These are phyloP conservation scores for Hormiphora californensis DNA, from an alignment of 37 sponge, comb jelly and placozoan genomes.

Conservation along the genomic window DNA sequence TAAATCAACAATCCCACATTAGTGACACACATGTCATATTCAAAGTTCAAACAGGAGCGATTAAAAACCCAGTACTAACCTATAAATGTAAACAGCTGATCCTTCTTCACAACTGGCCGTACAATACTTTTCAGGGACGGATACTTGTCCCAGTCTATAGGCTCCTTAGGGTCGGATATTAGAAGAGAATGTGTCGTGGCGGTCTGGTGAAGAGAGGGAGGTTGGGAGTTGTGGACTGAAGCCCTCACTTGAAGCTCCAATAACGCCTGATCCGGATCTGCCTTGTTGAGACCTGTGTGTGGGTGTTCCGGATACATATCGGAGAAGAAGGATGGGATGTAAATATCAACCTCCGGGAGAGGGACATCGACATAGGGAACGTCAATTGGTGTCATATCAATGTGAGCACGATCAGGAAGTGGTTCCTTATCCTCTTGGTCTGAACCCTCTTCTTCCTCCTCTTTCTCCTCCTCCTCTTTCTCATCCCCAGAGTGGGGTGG, in stretches of 20 bases:
- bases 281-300: background rate
- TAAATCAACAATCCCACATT: no score
- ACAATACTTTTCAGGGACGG: background rate
- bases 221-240: background rate
- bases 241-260: background rate
- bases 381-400: constrained; percentile 23
- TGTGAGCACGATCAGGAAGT: constrained; percentile 19
- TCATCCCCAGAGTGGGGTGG: background rate
- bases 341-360: constrained; percentile 11
- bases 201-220: no score
- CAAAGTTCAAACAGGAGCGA: no score
- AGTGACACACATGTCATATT: no score
- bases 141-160: background rate
- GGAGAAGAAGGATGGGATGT: background rate
- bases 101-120: background rate
- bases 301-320: constrained; percentile 24
- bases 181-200: background rate
- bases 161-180: background rate
- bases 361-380: background rate
- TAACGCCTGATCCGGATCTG: constrained; percentile 18
- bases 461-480: background rate
- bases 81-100: background rate
- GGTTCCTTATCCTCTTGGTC: background rate
- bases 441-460: background rate
- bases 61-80: constrained; percentile 45